A percentile compares a stretch with the other conserved stretches of the same genome.
Conservation (phyloP, 2,888 invertebrate species). For the Timema podura region DNA sequence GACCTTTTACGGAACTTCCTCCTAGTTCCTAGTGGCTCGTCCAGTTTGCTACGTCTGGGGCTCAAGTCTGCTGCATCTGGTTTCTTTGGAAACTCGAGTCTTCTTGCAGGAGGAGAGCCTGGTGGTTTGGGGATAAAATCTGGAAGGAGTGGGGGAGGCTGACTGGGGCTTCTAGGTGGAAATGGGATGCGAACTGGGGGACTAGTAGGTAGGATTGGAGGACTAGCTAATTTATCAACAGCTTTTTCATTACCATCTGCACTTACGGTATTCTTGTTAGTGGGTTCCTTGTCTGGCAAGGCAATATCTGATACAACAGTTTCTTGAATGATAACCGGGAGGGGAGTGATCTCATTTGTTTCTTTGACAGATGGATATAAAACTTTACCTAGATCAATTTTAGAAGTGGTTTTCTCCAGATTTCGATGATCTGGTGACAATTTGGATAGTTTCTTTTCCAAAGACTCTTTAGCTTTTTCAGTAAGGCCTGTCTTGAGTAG, state of each 20-base stretch:
- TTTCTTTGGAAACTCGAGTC: slow-evolving; percentile 12
- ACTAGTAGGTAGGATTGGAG: slow-evolving; percentile 10
- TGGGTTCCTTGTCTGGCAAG: slow-evolving; percentile 26
- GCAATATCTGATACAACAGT: slow-evolving; percentile 27
- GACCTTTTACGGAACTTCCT: neutral
- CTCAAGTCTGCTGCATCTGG: slow-evolving; percentile 9
- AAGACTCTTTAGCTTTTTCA: slow-evolving; percentile 66
- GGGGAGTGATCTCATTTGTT: slow-evolving; percentile 1
- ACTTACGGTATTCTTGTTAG: slow-evolving; percentile 11
- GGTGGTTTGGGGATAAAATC: slow-evolving; percentile 27
- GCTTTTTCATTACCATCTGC: neutral
- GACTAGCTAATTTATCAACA: slow-evolving; percentile 4
- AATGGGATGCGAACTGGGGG: slow-evolving; percentile 14
- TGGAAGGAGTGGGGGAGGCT: slow-evolving; percentile 17
- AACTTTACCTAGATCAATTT: neutral
- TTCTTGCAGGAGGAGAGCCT: slow-evolving; percentile 26
- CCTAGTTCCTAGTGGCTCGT: neutral
- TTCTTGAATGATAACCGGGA: neutral
- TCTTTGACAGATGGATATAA: slow-evolving; percentile 7
- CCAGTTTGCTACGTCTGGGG: neutral
- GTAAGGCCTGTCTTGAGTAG: slow-evolving; percentile 60
- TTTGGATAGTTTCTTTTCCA: slow-evolving; percentile 52
- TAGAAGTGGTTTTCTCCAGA: slow-evolving; percentile 8
- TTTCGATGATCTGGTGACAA: slow-evolving; percentile 22
- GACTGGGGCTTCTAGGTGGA: slow-evolving; percentile 19